Evolutionary conservation across 2,113 vertebrate species (phyloP), one percentile per base, ranked within the genome.

Genomic region (Pholis gunnellus): DNA sequence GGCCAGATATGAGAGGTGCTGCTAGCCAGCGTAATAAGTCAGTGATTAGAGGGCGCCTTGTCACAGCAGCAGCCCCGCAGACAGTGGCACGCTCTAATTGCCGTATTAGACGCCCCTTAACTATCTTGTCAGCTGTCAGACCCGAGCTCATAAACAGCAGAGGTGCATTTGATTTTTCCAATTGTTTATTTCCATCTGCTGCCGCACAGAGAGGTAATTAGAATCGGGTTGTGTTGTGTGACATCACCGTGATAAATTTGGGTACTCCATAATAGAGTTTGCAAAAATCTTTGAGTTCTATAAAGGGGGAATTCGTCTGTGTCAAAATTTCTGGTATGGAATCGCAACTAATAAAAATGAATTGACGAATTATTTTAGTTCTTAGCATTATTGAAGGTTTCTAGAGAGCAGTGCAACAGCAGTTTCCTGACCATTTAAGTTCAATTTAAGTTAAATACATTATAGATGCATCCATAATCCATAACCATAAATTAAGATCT

Each of bases 31-130:
- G 93, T 91, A 92, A 86, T 96, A 96, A 96, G 90, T 91, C 78
- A 94, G 93, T 96, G 96, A 96, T 97, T 96, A 95, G 96, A 95
- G 96, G 94, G 90, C 84, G 91, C 84, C 92, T 92, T 95, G 93
- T 96, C 96, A 96, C 95, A 95, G 95, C 94, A 91, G 92, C 95
- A 95, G 89, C 94, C 92, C 93, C 93, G 93, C 93, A 95, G 95
- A 96, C 95, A 96, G 94, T 92, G 94, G 78, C 90, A 90, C 76
- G 94, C 95, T 96, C 94, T 95, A 94, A 94, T 96, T 95, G 91
- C 93, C 94, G 89, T 95, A 95, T 96, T 95, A 95, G 88, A 95
- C 90, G 88, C 88, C 95, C 95, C 95, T 96, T 96, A 96, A 96
- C 91, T 92, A 91, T 94, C 92, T 94, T 86, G 84, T 94, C 88